A percentile compares a stretch with the other conserved stretches of the same genome.
Evolutionary conservation across 2,888 invertebrate species (phyloP).

Genomic region (Apodemia hepburni): DNA sequence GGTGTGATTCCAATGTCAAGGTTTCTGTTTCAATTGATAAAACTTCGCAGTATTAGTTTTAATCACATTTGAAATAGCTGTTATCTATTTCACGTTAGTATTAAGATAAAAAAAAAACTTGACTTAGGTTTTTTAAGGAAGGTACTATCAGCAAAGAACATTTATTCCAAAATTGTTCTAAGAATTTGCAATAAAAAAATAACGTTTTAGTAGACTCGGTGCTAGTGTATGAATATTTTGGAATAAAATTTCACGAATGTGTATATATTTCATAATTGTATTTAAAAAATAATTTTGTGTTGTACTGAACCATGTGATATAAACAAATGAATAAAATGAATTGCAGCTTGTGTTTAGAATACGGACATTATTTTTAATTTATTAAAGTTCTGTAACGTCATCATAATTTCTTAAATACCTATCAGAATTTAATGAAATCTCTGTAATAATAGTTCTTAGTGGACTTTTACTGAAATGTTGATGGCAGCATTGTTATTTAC

Average conservation of each 20-base stretch:
- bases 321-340: not conserved
- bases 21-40: no score
- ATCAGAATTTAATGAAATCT: no score
- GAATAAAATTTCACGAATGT: conserved; percentile 2
- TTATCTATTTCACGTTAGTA: no score
- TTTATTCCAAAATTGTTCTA: not conserved
- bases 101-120: no score
- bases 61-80: no score
- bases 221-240: conserved; percentile 1
- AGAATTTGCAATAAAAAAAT: not conserved
- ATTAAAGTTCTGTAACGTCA: not conserved
- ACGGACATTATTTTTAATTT: not conserved
- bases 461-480: no score
- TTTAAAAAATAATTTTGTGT: not conserved
- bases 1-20: no score
- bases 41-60: no score
- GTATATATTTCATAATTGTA: conserved; percentile 1
- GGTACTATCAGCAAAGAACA: not conserved
- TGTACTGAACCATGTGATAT: conserved; percentile 1
- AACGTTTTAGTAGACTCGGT: not conserved
- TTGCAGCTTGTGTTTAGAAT: not conserved
- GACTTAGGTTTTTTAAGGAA: no score
- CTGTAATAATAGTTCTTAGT: no score
- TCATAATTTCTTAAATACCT: not conserved
- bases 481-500: no score